A percentile compares a stretch with the other conserved stretches of the same genome.
Conservation (phyloP, 2,113 vertebrate genomes). For the Otis tarda region DNA sequence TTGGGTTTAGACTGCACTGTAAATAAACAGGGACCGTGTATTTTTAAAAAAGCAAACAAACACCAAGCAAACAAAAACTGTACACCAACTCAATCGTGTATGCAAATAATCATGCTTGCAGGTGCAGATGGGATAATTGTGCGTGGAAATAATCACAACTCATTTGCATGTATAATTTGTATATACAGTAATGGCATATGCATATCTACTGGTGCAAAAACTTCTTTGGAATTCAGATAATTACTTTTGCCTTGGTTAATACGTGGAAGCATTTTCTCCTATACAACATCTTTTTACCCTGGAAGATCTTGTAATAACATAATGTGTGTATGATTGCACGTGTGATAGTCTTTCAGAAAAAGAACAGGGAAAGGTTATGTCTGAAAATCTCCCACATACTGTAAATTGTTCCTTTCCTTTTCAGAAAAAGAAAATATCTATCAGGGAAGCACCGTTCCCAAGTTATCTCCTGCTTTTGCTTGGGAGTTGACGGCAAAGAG, state of each 20-base stretch:
- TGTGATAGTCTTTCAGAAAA: not conserved
- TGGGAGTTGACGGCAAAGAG: not conserved
- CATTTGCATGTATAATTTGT: conserved; percentile 42
- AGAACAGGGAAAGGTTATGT: not conserved
- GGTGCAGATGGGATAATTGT: conserved; percentile 17
- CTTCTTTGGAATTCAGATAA: not conserved
- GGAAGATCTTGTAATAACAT: not conserved
- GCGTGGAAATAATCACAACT: not conserved
- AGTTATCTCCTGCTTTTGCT: not conserved
- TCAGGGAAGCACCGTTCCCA: not conserved
- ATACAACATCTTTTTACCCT: not conserved
- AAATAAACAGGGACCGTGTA: not conserved
- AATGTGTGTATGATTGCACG: rapidly evolving
- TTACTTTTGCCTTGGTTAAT: not conserved
- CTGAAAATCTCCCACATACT: not conserved
- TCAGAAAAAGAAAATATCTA: not conserved
- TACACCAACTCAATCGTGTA: not conserved
- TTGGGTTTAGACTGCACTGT: not conserved
- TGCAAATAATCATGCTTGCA: conserved; percentile 19
- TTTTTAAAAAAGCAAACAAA: not conserved
- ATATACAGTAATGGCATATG: not conserved
- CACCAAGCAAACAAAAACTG: not conserved
- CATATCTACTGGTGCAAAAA: not conserved
- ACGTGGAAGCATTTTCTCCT: not conserved
- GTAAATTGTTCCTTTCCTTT: not conserved